phyloP scores from a whole-genome alignment of 2,113 vertebrate species.

The Neofelis nebulosa region DNA sequence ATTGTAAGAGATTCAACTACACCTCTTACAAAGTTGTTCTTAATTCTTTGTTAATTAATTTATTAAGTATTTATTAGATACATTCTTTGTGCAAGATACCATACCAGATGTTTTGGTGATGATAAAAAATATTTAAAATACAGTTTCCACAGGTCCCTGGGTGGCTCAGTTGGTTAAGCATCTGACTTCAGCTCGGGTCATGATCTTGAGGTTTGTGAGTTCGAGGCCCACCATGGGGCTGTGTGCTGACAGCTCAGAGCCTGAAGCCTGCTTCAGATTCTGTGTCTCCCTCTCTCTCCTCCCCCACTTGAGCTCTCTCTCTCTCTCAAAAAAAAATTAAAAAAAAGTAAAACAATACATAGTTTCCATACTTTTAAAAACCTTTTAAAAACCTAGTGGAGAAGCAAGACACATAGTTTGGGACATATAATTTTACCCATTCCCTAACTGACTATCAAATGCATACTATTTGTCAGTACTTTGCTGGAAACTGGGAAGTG shows the following conservation, averaged over 20 bases:
- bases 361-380: background rate
- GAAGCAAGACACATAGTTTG: background rate
- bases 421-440: background rate
- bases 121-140: background rate
- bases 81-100: background rate
- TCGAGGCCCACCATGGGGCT: no score
- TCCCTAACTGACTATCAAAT: background rate
- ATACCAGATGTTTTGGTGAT: background rate
- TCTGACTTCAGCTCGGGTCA: no score
- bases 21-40: background rate
- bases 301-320: no score
- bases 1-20: background rate
- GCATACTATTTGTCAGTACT: background rate
- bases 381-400: background rate
- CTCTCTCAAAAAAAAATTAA: no score
- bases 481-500: background rate
- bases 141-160: no score
- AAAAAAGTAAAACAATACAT: background rate
- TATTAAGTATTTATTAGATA: constrained; percentile 1
- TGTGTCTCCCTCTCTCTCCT: no score
- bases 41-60: background rate
- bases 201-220: no score
- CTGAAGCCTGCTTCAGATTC: no score
- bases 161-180: no score
- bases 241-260: no score